Conservation (phyloP, 2,888 invertebrate species). For the Agrotis ipsilon region DNA sequence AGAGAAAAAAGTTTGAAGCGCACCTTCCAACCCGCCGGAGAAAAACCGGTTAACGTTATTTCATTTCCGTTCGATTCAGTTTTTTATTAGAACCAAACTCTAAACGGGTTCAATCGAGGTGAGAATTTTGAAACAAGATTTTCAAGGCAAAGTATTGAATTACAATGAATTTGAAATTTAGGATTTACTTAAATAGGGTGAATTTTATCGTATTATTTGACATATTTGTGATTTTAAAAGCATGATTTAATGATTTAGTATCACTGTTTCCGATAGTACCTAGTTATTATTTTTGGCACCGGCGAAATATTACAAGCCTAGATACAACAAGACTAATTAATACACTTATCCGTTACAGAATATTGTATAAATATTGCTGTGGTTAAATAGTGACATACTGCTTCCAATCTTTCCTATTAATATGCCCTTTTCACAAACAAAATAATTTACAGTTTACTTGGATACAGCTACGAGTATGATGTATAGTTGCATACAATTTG, state of each 20-base stretch:
- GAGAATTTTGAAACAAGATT: constrained; percentile 72
- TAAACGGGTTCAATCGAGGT: constrained; percentile 85
- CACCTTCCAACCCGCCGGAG: constrained; percentile 78
- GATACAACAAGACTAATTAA: background rate
- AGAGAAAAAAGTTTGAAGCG: constrained; percentile 74
- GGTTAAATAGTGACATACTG: too few relatives aligned
- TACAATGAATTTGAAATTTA: constrained; percentile 43
- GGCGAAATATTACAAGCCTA: background rate
- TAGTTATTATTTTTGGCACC: background rate
- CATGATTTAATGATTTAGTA: background rate
- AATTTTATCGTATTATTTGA: constrained; percentile 45
- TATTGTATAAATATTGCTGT: background rate
- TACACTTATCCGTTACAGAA: background rate
- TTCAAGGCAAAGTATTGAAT: constrained; percentile 59
- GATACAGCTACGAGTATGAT: too few relatives aligned
- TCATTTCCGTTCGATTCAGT: constrained; percentile 90
- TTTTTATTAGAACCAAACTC: constrained; percentile 86
- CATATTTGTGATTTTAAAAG: constrained; percentile 3
- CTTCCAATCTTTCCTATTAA: too few relatives aligned
- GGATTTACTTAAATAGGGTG: constrained; percentile 33
- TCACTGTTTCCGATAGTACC: background rate
- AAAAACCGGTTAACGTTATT: constrained; percentile 89
- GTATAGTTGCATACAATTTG: too few relatives aligned
- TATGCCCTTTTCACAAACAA: too few relatives aligned
- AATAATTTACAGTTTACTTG: too few relatives aligned